Percentiles rank a stretch among this genome's conserved stretches.
Evolutionary conservation across 1,140 invertebrate genomes (phyloP).

Genomic region (Anoplolepis gracilipes): DNA sequence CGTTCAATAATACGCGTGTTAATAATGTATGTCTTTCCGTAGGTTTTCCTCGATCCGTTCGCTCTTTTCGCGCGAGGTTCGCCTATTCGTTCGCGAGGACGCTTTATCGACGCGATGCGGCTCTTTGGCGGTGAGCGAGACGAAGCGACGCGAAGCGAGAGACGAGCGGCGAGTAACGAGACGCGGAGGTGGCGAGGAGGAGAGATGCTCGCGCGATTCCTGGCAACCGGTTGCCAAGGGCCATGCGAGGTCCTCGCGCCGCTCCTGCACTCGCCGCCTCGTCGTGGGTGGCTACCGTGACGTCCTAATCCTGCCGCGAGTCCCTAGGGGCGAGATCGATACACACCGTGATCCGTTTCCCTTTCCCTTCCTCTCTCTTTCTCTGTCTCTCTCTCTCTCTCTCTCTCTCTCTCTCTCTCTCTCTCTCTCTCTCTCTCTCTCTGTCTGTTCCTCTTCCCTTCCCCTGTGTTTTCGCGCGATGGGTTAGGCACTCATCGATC

Average conservation of each 20-base stretch:
- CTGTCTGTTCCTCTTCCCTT: constrained; percentile 1
- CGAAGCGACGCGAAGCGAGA: not conserved
- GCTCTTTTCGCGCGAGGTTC: not conserved
- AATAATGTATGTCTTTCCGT: too few relatives aligned
- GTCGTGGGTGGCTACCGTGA: constrained; percentile 74
- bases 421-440: constrained; percentile 2
- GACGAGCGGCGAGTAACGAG: not conserved
- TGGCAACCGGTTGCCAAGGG: constrained; percentile 67
- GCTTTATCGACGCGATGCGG: constrained; percentile 21
- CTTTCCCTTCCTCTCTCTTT: constrained; percentile 51
- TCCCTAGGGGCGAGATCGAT: constrained; percentile 81
- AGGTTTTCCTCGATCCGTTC: not conserved
- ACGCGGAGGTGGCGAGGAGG: not conserved
- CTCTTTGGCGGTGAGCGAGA: not conserved
- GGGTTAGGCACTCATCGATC: constrained; percentile 69
- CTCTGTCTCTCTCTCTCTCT: constrained; percentile 61
- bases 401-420: constrained; percentile 20
- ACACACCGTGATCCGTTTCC: constrained; percentile 73
- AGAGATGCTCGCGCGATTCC: constrained; percentile 15
- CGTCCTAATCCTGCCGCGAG: constrained; percentile 73
- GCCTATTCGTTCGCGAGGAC: constrained; percentile 16
- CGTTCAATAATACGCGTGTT: not conserved
- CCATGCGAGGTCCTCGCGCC: constrained; percentile 59
- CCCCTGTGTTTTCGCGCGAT: constrained; percentile 67
- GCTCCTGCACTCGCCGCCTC: constrained; percentile 62